Base-by-base conservation (phyloP, 2,797 vertebrate genomes). In the Coracias cyanogaster region DNA sequence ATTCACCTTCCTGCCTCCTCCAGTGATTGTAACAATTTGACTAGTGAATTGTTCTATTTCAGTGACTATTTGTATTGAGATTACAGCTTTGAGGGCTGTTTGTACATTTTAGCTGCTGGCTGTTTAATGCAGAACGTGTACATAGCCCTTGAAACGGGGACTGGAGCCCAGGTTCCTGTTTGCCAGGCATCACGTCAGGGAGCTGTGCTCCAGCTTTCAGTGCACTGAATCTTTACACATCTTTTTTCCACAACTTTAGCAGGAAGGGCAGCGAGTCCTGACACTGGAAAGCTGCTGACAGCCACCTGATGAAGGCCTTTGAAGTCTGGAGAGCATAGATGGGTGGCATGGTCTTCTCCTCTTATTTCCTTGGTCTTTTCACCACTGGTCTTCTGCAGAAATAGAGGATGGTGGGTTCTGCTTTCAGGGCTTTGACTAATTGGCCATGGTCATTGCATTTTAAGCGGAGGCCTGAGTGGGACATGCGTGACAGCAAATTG, bases 1-100 rank as follows among this genome's bases (percentile, higher is more conserved):
- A 29, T 86, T 92, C 86, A 79, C 82, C 84, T 64, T 48, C 78
- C 89, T 39, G 21, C 81, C 69, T 89, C 84, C 78, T 82, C 74
- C 82, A 39, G 62, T 2, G 55, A 54, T 58, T n/a, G 80, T 7
- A 73, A 55, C 1, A 6, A 37, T 82, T 33, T 61, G 31, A 15
- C 26, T 22, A 35, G 19, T 22, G 81, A 74, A 84, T 65, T 74
- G 66, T 52, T 94, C 60, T 1, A 74, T 71, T 89, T 37, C 49
- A 18, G 19, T 10, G 52, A 74, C 49, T 81, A 1, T 65, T 89
- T 90, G 20, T 71, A 45, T 52, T 82, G 87, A 65, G 73, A 48
- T 86, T 31, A 5, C 1, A 15, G 71, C 80, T 90, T 6, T 3
- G 57, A 81, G 86, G 69, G 24, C 84, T 55, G 43, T 33, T 18